phyloP scores from a whole-genome alignment of 2,797 vertebrate species.

The Hydrophis major region DNA sequence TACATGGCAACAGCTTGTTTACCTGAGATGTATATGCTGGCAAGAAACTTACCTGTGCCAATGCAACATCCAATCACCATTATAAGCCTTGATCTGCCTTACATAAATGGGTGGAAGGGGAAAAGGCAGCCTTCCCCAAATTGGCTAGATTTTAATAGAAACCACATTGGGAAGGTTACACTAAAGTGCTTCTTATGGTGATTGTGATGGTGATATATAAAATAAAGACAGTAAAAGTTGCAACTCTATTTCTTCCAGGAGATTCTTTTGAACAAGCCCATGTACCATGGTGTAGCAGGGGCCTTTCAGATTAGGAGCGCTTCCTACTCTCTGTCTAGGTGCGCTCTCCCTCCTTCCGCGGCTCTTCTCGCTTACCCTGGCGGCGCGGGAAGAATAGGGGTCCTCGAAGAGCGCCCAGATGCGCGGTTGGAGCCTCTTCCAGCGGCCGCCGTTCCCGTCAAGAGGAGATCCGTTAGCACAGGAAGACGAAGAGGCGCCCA shows the following conservation, averaged over 20 bases:
- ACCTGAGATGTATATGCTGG: neutral
- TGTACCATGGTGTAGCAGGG: neutral
- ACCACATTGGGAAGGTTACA: neutral
- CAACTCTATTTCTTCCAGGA: neutral
- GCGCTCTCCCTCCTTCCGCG: neutral
- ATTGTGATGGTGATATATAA: neutral
- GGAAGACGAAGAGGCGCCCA: neutral
- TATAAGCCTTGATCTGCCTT: neutral
- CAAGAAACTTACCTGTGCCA: neutral
- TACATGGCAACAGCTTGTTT: neutral
- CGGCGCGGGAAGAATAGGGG: conserved; percentile 96
- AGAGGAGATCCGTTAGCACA: conserved; percentile 67
- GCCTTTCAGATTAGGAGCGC: neutral
- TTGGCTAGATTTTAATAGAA: neutral
- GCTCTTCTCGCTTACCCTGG: conserved; percentile 83
- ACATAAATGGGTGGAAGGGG: neutral
- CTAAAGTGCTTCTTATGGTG: neutral
- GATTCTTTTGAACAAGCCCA: neutral
- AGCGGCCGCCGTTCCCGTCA: conserved; percentile 79
- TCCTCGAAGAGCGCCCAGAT: conserved; percentile 98
- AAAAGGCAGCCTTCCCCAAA: neutral
- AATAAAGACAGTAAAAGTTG: neutral
- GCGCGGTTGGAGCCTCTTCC: conserved; percentile 90
- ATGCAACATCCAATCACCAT: neutral
- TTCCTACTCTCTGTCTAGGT: neutral